Evolutionary conservation across 2,888 invertebrate genomes (phyloP).

Genomic region (Drosophila anomalata): DNA sequence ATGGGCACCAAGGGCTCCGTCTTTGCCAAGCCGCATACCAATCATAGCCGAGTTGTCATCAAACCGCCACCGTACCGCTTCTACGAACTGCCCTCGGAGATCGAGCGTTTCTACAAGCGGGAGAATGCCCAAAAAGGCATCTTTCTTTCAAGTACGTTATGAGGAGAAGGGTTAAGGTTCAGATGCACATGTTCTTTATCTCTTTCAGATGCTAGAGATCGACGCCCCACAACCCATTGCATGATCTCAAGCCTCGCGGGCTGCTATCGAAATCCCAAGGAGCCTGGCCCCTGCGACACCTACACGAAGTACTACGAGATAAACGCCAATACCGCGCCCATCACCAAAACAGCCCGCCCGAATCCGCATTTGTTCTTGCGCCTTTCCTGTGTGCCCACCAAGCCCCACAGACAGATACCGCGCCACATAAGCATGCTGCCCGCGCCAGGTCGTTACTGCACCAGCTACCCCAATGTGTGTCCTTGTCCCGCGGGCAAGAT

Average conservation of each 20-base stretch:
- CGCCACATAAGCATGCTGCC: conserved; percentile 65
- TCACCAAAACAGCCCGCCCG: neutral
- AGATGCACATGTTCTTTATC: neutral
- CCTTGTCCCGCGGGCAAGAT: conserved; percentile 57
- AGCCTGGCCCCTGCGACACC: conserved; percentile 74
- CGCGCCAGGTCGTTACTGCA: conserved; percentile 79
- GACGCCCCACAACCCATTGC: conserved; percentile 57
- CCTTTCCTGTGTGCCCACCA: conserved; percentile 66
- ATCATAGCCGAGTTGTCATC: conserved; percentile 36
- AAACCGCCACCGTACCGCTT: conserved; percentile 50
- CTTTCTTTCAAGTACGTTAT: conserved; percentile 70
- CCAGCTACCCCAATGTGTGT: conserved; percentile 60
- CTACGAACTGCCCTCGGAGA: conserved; percentile 53
- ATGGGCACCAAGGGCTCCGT: conserved; percentile 64
- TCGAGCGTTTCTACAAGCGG: conserved; percentile 52
- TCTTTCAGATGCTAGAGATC: conserved; percentile 71
- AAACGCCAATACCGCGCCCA: conserved; percentile 12
- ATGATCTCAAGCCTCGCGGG: conserved; percentile 62
- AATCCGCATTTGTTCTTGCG: conserved; percentile 64
- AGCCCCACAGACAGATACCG: conserved; percentile 26
- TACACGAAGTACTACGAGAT: conserved; percentile 42
- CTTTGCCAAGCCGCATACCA: conserved; percentile 60
- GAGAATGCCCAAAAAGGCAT: conserved; percentile 70
- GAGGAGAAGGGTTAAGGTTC: neutral
- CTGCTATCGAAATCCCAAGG: conserved; percentile 71